Conservation (phyloP, 2,888 invertebrate species). For the Limnephilus auricula region DNA sequence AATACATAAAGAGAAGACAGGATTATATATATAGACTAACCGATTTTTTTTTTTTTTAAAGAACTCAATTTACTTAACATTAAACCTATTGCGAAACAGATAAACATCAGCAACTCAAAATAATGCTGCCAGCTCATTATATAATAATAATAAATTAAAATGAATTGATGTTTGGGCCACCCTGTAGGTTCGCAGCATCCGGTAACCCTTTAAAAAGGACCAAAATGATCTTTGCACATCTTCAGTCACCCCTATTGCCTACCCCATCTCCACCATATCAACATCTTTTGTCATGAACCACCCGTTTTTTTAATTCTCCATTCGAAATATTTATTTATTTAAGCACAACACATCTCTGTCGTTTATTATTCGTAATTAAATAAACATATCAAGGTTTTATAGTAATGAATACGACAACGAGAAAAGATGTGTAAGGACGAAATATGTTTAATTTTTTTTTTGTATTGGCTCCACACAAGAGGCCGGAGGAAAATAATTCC, state of each 20-base stretch:
- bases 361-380: neutral
- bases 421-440: no score
- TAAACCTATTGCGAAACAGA: no score
- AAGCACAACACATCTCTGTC: conserved; percentile 24
- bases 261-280: neutral
- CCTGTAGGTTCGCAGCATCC: conserved; percentile 26
- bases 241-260: neutral
- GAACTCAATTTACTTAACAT: no score
- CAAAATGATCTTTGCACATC: conserved; percentile 44
- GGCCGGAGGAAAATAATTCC: no score
- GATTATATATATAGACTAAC: no score
- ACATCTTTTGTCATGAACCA: neutral
- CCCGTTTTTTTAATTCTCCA: neutral
- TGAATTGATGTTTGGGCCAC: neutral
- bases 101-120: no score
- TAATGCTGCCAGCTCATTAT: no score
- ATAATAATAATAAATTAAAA: no score
- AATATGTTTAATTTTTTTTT: no score
- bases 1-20: no score
- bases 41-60: no score
- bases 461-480: no score
- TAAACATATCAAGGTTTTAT: neutral
- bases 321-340: conserved; percentile 34
- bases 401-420: neutral
- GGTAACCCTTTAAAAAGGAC: conserved; percentile 13